Base-by-base conservation (phyloP, 2,888 invertebrate genomes). In the Limnephilus marmoratus region DNA sequence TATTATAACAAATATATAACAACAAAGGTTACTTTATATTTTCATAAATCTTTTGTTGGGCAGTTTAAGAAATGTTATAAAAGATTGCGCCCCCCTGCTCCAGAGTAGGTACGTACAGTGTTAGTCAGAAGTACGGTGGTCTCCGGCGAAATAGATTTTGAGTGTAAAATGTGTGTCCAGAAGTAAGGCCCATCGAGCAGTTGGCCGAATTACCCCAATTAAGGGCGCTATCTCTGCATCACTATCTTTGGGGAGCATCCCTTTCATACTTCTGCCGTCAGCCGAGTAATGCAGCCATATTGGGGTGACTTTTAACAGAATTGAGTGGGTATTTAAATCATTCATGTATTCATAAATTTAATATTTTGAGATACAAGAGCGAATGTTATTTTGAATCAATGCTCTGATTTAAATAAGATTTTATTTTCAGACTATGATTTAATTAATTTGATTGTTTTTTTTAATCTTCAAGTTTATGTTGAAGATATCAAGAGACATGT, bases 161-260 rank as follows among this genome's bases (percentile, higher is more conserved):
- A 93, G 91, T 93, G 92, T 92, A 91, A 93, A 93, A 93, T 85
- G 88, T n/a, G 90, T 89, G 88, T 89, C 68, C 89, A 83, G 68
- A 87, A 90, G 81, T 89, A 93, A 91, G 91, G 68, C 91, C 86
- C 91, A 93, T 88, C 83, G 91, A 93, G 92, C 93, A 93, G 93
- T 93, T 93, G 93, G 92, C 87, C 80, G 93, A 91, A 93, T 93
- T 93, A 93, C 93, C 93, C 93, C 93, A 93, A 93, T 93, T 93
- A 93, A 92, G 93, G 90, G 81, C 81, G 85, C 93, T 93, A 93
- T 93, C 93, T 93, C 81, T 68, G 88, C 91, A 81, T 86, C 85
- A 91, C 90, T 91, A 93, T 93, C 93, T 92, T 82, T 91, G 87
- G 93, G 93, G 93, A 91, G 92, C 86, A 90, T 92, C 92, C 90